Evolutionary conservation across 92 coral and sea anemone species (phyloP), one percentile per base, ranked within the genome.

Genomic region (Galaxea fascicularis): DNA sequence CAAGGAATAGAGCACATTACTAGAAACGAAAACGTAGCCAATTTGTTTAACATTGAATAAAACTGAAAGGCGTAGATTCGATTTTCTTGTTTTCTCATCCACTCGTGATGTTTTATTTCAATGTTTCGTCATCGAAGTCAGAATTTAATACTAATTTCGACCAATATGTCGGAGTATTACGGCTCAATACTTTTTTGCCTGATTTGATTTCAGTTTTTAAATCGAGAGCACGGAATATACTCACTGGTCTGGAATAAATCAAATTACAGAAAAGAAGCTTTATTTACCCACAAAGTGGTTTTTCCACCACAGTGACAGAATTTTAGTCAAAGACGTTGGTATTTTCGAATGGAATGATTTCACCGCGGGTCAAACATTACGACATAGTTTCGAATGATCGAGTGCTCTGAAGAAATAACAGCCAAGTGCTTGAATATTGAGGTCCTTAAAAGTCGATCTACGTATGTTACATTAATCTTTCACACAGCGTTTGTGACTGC

Each of bases 241-340:
- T 35, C 41, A 35, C 41, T 2, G n/a, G 29, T 59, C 81, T 57
- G 29, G 68, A 76, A 31, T 76, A 57, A 53, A n/a, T n/a, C 53
- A 35, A 57, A 67, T 60, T 57, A 41, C 53, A 57, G 68, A 21
- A 35, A 41, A n/a, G 52, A 30, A 76, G 81, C 69, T 76, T 76
- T 76, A 30, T 76, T 76, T 76, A 31, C 81, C 39, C 0, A 39
- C 49, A 59, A 58, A n/a, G 46, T 35, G 27, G 27, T 41, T 20
- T 30, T 71, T 39, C 9, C 4, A 15, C 57, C 24, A n/a, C 71
- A 30, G 16, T 27, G 41, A 27, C 21, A 51, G 18, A 8, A 30
- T 49, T 53, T n/a, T n/a, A n/a, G n/a, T n/a, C 76, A 70, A 9
- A 71, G 77, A 24, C 16, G 13, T 16, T 8, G 78, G 52, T 62